Conservation (phyloP, 2,113 vertebrate genomes). For the Bos taurus region ARS-UCD2.0 NC_037343.1:32618501-32619000, state of each 20-base stretch:
- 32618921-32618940: background rate
- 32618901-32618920: background rate
- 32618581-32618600: background rate
- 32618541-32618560: background rate
- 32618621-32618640: background rate
- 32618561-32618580: background rate
- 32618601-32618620: background rate
- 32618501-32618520: background rate
- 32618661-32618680: background rate
- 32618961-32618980: background rate
- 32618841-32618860: background rate
- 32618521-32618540: background rate
- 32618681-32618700: background rate
- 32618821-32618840: background rate
- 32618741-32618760: background rate
- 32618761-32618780: background rate
- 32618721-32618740: background rate
- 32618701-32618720: background rate
- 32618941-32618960: background rate
- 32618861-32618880: background rate
- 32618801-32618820: background rate
- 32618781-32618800: background rate
- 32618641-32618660: background rate
- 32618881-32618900: background rate
- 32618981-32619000: background rate